These are phyloP conservation scores for Myotis findleyi DNA, from an alignment of 2,797 vertebrate genomes.

Conservation along the genomic window DNA sequence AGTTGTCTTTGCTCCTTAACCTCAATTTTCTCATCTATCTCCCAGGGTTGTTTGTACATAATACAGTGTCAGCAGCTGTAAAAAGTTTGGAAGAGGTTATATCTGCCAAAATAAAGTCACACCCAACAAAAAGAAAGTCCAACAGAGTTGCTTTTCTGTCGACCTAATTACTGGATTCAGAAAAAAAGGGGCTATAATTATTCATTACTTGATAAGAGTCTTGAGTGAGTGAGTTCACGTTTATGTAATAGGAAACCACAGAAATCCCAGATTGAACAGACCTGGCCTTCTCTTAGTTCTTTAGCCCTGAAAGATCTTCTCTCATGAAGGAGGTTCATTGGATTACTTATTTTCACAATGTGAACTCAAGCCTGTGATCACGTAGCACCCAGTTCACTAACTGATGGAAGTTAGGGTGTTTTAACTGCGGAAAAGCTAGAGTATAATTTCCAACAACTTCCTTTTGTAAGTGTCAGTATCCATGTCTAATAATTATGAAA, in stretches of 20 bases:
- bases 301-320: background rate
- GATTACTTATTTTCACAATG: constrained; percentile 30
- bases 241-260: background rate
- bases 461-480: background rate
- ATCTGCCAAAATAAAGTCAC: background rate
- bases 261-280: background rate
- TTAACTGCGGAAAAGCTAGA: background rate
- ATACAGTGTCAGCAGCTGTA: background rate
- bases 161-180: background rate
- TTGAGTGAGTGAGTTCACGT: background rate
- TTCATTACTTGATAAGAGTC: background rate
- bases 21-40: background rate
- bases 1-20: background rate
- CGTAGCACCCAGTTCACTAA: background rate
- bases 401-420: background rate
- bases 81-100: background rate
- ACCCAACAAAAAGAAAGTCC: background rate
- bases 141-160: background rate
- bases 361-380: background rate
- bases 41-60: background rate
- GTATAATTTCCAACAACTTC: constrained; percentile 31
- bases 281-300: background rate
- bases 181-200: background rate
- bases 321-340: background rate
- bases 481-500: constrained; percentile 32